phyloP scores from a whole-genome alignment of 2,113 vertebrate genomes.

The Megaceryle maxima region DNA sequence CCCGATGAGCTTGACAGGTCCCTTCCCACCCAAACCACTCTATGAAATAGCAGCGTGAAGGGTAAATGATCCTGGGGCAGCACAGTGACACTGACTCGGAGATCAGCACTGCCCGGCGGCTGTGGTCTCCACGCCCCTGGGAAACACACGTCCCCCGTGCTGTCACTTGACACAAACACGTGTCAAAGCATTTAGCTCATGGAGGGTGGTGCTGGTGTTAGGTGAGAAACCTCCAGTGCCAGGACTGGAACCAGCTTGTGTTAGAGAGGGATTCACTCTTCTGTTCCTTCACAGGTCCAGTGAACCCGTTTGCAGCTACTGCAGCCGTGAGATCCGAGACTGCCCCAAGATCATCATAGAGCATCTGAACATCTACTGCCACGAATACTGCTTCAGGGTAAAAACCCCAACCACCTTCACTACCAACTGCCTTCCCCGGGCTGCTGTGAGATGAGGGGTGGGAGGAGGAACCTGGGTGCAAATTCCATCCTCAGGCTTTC shows the following conservation, averaged over 20 bases:
- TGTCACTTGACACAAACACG: background rate
- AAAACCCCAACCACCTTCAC: background rate
- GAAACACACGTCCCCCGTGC: no score
- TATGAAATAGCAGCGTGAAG: background rate
- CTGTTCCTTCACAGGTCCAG: background rate
- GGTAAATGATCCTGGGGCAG: background rate
- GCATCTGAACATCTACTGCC: constrained; percentile 87
- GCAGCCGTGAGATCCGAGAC: constrained; percentile 79
- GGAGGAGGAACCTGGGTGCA: background rate
- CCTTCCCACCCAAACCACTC: background rate
- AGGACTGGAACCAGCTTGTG: background rate
- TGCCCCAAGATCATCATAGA: constrained; percentile 88
- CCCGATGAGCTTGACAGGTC: background rate
- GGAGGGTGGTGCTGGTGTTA: background rate
- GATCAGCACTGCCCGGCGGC: background rate
- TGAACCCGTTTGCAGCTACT: constrained; percentile 82
- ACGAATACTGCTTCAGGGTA: constrained; percentile 88
- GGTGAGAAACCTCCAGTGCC: background rate
- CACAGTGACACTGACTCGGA: background rate
- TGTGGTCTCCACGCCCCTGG: background rate
- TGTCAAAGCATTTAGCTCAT: background rate
- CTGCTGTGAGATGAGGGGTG: background rate
- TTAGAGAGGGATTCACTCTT: background rate
- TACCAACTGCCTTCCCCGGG: background rate
- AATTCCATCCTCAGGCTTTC: background rate